Evolutionary conservation across 2,113 vertebrate species (phyloP), one percentile per base, ranked within the genome.

Genomic region (Pygoscelis antarcticus): DNA sequence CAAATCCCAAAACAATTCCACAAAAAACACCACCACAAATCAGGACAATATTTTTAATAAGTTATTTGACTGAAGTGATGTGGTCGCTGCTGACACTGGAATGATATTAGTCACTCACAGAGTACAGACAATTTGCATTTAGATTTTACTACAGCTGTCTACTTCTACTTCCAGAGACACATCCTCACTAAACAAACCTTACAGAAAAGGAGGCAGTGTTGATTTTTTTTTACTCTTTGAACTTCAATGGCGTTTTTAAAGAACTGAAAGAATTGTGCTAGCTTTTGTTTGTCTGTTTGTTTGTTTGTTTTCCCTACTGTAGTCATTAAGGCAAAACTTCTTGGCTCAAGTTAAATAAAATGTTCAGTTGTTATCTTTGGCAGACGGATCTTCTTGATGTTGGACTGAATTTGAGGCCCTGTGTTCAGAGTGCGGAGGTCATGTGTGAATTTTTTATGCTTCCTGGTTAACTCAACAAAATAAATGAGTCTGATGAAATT

Each of bases 401-500:
- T 83, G 58, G 83, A 87, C 80, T 91, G 47, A 87, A 71, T 89
- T 89, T 95, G 90, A 96, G 86, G 69, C 58, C 82, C 54, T 93
- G 55, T 84, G 70, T 58, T 95, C 71, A 26, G 47, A 84, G 93
- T 89, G 64, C 92, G 96, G 75, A 90, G 93, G 83, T 97, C 85
- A 94, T 74, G 75, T 81, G 75, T 86, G 93, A 97, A 97, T 97
- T 97, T 97, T 76, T 96, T 97, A 92, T 96, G 77, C 46, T 97
- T 98, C 81, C 91, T 96, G 62, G 84, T 92, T 97, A 97, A 93
- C 72, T 85, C 61, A 96, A 96, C 66, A 97, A 97, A 96, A 96
- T 92, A 97, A 95, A 96, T 77, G 9, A 93, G 96, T 97, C 91
- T 90, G 94, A 90, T 96, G 57, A 98, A 97, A 97, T 98, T 98